Conservation (phyloP, 1,140 invertebrate species). For the Euglossa dilemma region DNA sequence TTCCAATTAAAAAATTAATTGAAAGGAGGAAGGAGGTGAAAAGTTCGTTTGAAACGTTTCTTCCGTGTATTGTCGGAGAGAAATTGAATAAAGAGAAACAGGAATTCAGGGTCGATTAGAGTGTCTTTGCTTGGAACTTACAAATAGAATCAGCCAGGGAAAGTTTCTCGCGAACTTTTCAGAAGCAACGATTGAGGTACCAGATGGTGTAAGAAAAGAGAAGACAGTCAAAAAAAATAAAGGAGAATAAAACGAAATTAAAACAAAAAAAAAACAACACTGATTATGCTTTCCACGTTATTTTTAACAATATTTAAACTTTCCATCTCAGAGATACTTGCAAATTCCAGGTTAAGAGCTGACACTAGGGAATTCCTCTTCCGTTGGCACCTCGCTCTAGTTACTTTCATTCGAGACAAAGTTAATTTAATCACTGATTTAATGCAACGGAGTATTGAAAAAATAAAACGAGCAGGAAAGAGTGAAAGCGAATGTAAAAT, state of each 20-base stretch:
- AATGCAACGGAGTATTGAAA: neutral
- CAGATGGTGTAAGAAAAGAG: no score
- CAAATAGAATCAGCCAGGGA: neutral
- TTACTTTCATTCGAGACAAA: neutral
- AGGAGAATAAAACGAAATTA: neutral
- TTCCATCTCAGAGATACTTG: neutral
- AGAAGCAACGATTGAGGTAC: neutral
- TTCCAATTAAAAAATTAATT: neutral
- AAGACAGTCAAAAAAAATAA: neutral
- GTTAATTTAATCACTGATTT: neutral
- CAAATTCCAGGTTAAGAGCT: neutral
- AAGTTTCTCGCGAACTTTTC: neutral
- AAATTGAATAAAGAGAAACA: slow-evolving; percentile 1
- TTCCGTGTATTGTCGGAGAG: neutral
- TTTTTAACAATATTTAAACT: neutral
- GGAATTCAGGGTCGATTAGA: neutral
- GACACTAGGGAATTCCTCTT: neutral
- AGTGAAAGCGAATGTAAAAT: neutral
- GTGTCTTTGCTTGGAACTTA: neutral
- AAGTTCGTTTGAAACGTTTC: neutral
- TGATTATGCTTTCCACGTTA: neutral
- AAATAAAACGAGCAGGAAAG: no score
- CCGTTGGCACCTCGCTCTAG: rapidly evolving
- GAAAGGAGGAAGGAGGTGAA: no score
- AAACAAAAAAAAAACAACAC: neutral